A percentile compares a stretch with the other conserved stretches of the same genome.
These are phyloP conservation scores for Uropetala carovei DNA, from an alignment of 2,888 invertebrate genomes.

Conservation along the genomic window DNA sequence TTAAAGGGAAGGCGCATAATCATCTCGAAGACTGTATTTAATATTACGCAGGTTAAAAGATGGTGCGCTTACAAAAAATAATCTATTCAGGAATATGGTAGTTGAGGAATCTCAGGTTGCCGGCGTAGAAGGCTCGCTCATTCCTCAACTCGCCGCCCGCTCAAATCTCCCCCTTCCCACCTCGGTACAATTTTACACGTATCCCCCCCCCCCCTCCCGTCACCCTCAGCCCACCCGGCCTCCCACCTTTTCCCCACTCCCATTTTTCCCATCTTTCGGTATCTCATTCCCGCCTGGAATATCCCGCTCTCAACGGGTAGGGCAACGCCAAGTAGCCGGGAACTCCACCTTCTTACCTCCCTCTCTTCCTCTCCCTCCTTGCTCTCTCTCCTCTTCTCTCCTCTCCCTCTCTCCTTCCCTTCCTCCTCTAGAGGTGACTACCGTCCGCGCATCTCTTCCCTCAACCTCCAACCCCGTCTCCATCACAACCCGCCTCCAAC, in stretches of 20 bases:
- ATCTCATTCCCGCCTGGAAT: slow-evolving; percentile 31
- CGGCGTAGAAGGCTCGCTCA: not conserved
- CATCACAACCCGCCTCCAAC: not conserved
- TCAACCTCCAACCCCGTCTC: not conserved
- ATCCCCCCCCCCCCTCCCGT: not conserved
- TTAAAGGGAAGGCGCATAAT: no score
- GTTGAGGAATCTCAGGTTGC: slow-evolving; percentile 32
- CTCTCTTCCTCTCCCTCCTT: not conserved
- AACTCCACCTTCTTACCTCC: not conserved
- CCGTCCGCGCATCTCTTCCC: not conserved
- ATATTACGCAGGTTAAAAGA: no score
- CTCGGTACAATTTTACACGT: not conserved
- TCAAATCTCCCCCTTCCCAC: not conserved
- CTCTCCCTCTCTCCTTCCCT: not conserved
- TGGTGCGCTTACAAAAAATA: no score
- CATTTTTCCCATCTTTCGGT: not conserved
- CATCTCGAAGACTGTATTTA: no score
- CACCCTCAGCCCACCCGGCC: not conserved
- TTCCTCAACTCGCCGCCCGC: slow-evolving; percentile 41
- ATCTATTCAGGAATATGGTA: not conserved
- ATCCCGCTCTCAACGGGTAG: not conserved
- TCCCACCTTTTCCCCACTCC: not conserved
- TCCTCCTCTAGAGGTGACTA: not conserved
- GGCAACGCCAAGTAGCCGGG: not conserved
- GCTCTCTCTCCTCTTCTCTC: not conserved